Conservation (phyloP, 1,140 invertebrate species). For the Sycophaga agraensis region DNA sequence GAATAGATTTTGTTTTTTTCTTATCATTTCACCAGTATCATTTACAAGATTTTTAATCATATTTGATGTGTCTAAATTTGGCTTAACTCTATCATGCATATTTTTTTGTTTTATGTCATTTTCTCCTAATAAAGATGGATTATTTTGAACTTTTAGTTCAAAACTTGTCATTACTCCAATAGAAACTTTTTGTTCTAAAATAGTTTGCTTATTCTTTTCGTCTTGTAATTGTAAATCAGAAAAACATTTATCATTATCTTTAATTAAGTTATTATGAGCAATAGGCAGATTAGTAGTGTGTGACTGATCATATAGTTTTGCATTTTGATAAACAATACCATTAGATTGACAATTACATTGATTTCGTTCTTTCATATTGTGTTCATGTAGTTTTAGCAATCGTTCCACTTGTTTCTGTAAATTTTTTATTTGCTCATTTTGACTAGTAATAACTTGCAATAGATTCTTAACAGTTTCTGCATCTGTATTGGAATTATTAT, state of each 20-base stretch:
- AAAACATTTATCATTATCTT: slow-evolving; percentile 1
- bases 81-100: slow-evolving; percentile 35
- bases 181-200: slow-evolving; percentile 63
- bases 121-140: slow-evolving; percentile 50
- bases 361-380: slow-evolving; percentile 36
- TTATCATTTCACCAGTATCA: slow-evolving; percentile 43
- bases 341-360: slow-evolving; percentile 34
- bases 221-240: slow-evolving; percentile 27
- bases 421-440: slow-evolving; percentile 49
- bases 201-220: slow-evolving; percentile 33
- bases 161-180: slow-evolving; percentile 73
- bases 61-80: slow-evolving; percentile 10
- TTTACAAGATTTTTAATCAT: slow-evolving; percentile 39
- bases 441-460: slow-evolving; percentile 45
- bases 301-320: slow-evolving; percentile 25
- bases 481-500: slow-evolving; percentile 37
- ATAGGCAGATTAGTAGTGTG: slow-evolving; percentile 25
- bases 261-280: slow-evolving; percentile 10
- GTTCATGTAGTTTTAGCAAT: slow-evolving; percentile 46
- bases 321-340: slow-evolving; percentile 20
- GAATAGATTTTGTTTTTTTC: slow-evolving; percentile 42
- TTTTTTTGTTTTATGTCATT: slow-evolving; percentile 51
- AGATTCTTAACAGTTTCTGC: slow-evolving; percentile 44
- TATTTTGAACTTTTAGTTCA: slow-evolving; percentile 64
- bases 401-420: slow-evolving; percentile 48